Percentiles rank a stretch among this genome's conserved stretches.
Conservation (phyloP, 2,797 vertebrate species). For the Hybognathus amarus region DNA sequence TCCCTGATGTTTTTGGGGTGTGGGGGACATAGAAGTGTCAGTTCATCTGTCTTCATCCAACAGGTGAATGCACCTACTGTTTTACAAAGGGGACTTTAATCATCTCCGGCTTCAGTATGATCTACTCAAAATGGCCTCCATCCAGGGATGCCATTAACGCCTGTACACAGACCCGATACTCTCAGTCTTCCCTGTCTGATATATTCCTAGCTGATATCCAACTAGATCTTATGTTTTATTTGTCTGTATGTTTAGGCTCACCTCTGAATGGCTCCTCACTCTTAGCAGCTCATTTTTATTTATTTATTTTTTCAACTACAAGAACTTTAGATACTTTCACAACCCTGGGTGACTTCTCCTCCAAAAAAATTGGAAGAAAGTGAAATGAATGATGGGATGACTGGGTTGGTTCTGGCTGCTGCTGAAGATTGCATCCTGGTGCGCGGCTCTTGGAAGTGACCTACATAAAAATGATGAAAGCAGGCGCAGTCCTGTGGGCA, state of each 20-base stretch:
- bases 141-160: conserved; percentile 47
- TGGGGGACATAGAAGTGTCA: not conserved
- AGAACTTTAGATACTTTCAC: conserved; percentile 22
- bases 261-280: conserved; percentile 38
- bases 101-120: conserved; percentile 33
- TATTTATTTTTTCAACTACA: conserved; percentile 29
- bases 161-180: conserved; percentile 14
- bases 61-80: conserved; percentile 32
- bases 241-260: conserved; percentile 35
- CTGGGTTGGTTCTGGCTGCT: conserved; percentile 60
- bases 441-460: conserved; percentile 46
- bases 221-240: conserved; percentile 56
- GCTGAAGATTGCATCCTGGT: conserved; percentile 57
- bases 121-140: conserved; percentile 46
- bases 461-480: conserved; percentile 52
- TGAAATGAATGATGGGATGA: conserved; percentile 60
- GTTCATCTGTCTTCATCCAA: conserved; percentile 49
- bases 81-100: conserved; percentile 42
- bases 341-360: conserved; percentile 34
- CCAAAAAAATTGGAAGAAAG: conserved; percentile 19
- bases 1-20: not conserved
- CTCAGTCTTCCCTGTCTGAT: conserved; percentile 47
- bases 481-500: conserved; percentile 58
- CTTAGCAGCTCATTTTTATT: conserved; percentile 37
- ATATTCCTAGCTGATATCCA: conserved; percentile 34